These are phyloP conservation scores for Endotricha flammealis DNA, from an alignment of 2,888 invertebrate genomes.

Conservation along the genomic window DNA sequence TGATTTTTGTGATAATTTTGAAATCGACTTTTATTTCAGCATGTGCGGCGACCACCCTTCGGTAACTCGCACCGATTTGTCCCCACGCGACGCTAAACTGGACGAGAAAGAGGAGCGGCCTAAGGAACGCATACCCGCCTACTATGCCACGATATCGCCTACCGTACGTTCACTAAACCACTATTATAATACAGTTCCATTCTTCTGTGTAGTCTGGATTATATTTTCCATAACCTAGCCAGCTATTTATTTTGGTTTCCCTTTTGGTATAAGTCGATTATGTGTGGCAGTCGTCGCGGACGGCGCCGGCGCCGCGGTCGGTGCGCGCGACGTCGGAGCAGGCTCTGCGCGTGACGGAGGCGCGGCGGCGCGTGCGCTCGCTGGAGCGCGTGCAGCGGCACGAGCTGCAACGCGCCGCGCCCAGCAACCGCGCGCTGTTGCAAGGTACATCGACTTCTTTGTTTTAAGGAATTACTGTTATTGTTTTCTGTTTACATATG, in stretches of 20 bases:
- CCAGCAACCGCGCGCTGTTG: conserved; percentile 42
- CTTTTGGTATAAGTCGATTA: neutral
- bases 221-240: no score
- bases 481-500: neutral
- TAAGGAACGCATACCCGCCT: conserved; percentile 30
- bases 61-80: conserved; percentile 59
- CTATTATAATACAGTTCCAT: no score
- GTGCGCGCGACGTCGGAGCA: conserved; percentile 37
- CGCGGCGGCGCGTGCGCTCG: conserved; percentile 38
- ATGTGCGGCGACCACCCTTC: conserved; percentile 72
- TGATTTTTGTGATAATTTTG: no score
- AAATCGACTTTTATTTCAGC: conserved; percentile 37
- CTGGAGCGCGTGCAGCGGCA: conserved; percentile 33
- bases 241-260: no score
- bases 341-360: conserved; percentile 32
- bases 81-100: conserved; percentile 35
- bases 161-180: no score
- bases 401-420: conserved; percentile 25
- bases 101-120: conserved; percentile 32
- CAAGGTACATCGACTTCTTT: conserved; percentile 38
- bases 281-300: conserved; percentile 43
- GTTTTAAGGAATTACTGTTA: neutral
- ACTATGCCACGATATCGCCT: conserved; percentile 42
- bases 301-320: conserved; percentile 23
- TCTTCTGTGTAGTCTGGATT: no score